Evolutionary conservation across 2,888 invertebrate species (phyloP).

Genomic region (Tethea ocularis): DNA sequence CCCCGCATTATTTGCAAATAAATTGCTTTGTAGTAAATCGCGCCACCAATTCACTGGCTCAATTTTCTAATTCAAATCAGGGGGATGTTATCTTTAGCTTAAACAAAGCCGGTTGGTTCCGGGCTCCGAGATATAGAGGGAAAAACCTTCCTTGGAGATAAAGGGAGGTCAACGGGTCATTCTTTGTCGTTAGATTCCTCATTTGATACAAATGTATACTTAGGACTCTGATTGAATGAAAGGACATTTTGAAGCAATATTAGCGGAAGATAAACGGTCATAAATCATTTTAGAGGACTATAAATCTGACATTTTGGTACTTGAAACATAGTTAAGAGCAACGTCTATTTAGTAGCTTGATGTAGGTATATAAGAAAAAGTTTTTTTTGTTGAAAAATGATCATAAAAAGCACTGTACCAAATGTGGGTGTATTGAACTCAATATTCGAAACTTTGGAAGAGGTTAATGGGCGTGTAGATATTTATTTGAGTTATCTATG

Average conservation of each 20-base stretch:
- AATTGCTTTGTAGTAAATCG: slow-evolving; percentile 52
- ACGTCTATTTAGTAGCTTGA: too few species aligned
- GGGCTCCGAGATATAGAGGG: slow-evolving; percentile 9
- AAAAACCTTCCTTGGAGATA: slow-evolving; percentile 28
- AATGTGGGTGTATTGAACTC: too few species aligned
- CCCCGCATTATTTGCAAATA: slow-evolving; percentile 64
- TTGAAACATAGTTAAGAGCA: too few species aligned
- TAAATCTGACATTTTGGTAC: too few species aligned
- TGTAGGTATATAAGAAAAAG: too few species aligned
- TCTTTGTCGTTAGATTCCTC: slow-evolving; percentile 37
- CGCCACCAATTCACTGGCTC: slow-evolving; percentile 45
- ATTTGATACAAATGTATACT: slow-evolving; percentile 39
- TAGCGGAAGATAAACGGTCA: background rate
- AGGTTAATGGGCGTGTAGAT: too few species aligned
- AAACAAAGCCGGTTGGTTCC: slow-evolving; percentile 46
- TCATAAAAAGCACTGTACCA: too few species aligned
- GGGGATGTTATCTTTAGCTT: slow-evolving; percentile 49
- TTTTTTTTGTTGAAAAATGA: too few species aligned
- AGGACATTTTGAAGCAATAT: slow-evolving; percentile 7
- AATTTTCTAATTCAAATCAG: slow-evolving; percentile 70
- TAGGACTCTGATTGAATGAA: slow-evolving; percentile 41
- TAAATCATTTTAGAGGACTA: too few species aligned
- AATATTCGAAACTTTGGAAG: too few species aligned
- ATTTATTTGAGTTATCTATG: background rate
- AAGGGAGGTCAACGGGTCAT: slow-evolving; percentile 39